Conservation (phyloP, 2,888 invertebrate genomes). For the Epicampocera succincta region DNA sequence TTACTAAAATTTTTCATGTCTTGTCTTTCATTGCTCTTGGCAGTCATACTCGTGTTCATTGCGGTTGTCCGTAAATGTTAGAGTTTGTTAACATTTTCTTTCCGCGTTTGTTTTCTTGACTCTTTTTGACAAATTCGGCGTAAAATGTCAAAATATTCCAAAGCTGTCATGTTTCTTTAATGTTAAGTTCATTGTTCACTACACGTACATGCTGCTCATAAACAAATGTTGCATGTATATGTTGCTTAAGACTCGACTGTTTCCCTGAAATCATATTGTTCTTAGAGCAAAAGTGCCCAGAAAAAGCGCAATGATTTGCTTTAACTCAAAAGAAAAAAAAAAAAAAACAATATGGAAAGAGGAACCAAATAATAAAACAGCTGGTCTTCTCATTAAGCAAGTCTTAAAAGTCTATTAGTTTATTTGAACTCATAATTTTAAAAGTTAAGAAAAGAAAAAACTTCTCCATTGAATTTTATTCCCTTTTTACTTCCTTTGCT, state of each 20-base stretch:
- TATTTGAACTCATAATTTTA: slow-evolving; percentile 57
- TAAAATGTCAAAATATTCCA: slow-evolving; percentile 69
- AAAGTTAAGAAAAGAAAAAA: slow-evolving; percentile 34
- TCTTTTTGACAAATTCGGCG: slow-evolving; percentile 66
- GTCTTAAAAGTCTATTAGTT: slow-evolving; percentile 50
- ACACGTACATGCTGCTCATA: slow-evolving; percentile 30
- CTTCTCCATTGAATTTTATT: not conserved
- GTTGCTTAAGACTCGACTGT: slow-evolving; percentile 30
- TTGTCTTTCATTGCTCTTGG: not conserved
- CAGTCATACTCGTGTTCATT: slow-evolving; percentile 17
- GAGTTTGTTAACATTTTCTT: slow-evolving; percentile 35
- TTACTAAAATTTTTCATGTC: not conserved
- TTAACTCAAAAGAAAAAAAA: not conserved
- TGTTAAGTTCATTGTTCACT: slow-evolving; percentile 56
- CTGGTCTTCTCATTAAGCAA: slow-evolving; percentile 44
- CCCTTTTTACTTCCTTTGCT: not conserved
- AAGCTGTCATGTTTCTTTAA: slow-evolving; percentile 71
- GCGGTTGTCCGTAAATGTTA: slow-evolving; percentile 7
- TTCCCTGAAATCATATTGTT: slow-evolving; percentile 27
- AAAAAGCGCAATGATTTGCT: not conserved
- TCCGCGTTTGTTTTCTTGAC: slow-evolving; percentile 13
- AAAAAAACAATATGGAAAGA: not conserved
- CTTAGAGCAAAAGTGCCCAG: slow-evolving; percentile 24
- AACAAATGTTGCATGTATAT: slow-evolving; percentile 13
- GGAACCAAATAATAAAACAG: slow-evolving; percentile 18